Conservation (phyloP, 2,888 invertebrate genomes). For the Drosophila mayaguana region DNA sequence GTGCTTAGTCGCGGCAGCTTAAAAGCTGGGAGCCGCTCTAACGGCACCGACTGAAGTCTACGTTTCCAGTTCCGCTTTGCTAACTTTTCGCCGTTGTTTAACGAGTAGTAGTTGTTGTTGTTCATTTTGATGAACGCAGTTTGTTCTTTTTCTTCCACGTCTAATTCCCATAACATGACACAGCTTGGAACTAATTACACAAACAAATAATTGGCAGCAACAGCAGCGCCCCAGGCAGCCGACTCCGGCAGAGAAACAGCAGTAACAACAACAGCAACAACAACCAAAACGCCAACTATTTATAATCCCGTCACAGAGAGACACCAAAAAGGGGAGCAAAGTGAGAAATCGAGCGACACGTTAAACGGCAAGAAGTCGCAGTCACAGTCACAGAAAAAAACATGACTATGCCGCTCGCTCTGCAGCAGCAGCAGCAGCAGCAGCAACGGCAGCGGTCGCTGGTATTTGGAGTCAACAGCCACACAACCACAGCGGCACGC, state of each 20-base stretch:
- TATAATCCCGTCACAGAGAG: slow-evolving; percentile 60
- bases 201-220: slow-evolving; percentile 65
- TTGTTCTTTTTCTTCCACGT: slow-evolving; percentile 52
- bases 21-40: slow-evolving; percentile 68
- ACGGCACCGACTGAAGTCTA: slow-evolving; percentile 67
- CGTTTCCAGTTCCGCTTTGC: slow-evolving; percentile 79
- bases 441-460: slow-evolving; percentile 33
- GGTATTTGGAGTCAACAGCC: slow-evolving; percentile 65
- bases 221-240: slow-evolving; percentile 41
- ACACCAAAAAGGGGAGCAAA: slow-evolving; percentile 47
- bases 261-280: slow-evolving; percentile 13
- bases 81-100: slow-evolving; percentile 73
- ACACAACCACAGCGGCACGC: slow-evolving; percentile 61
- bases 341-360: slow-evolving; percentile 40
- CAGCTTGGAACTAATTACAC: slow-evolving; percentile 65
- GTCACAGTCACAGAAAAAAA: slow-evolving; percentile 54
- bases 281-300: slow-evolving; percentile 61
- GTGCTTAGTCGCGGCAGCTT: slow-evolving; percentile 57
- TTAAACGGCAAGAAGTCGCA: slow-evolving; percentile 49
- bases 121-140: slow-evolving; percentile 54
- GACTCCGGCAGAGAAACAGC: slow-evolving; percentile 44
- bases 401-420: slow-evolving; percentile 61
- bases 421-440: slow-evolving; percentile 22
- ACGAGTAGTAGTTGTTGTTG: slow-evolving; percentile 47
- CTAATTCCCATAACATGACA: slow-evolving; percentile 66